Conservation (phyloP, 1,140 invertebrate species). For the Trichogramma pretiosum region DNA sequence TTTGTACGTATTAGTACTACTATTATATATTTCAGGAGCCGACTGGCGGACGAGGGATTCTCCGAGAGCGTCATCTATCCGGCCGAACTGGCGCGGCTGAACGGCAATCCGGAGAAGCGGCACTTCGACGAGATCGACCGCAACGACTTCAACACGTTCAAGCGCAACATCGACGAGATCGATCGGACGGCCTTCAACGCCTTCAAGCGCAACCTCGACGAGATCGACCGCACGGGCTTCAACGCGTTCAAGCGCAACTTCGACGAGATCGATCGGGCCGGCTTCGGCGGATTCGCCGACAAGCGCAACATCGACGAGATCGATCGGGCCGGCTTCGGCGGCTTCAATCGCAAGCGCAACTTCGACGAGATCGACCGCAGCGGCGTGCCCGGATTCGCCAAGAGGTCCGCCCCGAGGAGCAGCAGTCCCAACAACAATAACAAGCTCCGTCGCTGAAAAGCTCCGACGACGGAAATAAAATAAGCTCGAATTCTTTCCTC, state of each 20-base stretch:
- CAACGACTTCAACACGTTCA: slow-evolving; percentile 34
- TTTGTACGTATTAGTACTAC: no score
- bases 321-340: slow-evolving; percentile 30
- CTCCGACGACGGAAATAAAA: no score
- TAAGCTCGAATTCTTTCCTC: no score
- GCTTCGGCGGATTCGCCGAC: slow-evolving; percentile 42
- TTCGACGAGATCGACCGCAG: slow-evolving; percentile 56
- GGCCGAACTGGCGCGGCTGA: not conserved
- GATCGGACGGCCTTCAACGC: slow-evolving; percentile 51
- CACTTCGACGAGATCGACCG: slow-evolving; percentile 48
- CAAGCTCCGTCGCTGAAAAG: not conserved
- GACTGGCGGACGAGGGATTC: not conserved
- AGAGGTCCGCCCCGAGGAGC: slow-evolving; percentile 24
- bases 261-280: slow-evolving; percentile 53
- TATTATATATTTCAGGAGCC: no score
- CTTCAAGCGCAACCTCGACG: slow-evolving; percentile 52
- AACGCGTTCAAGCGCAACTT: slow-evolving; percentile 46
- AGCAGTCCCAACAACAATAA: not conserved
- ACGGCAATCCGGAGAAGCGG: slow-evolving; percentile 26
- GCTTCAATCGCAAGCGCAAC: slow-evolving; percentile 41
- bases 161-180: slow-evolving; percentile 54
- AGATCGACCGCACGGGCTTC: slow-evolving; percentile 45
- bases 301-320: slow-evolving; percentile 46
- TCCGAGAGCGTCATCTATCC: slow-evolving; percentile 3
- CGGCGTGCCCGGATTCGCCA: slow-evolving; percentile 40